Conservation (phyloP, 2,888 invertebrate species). For the Aspidapion aeneum region DNA sequence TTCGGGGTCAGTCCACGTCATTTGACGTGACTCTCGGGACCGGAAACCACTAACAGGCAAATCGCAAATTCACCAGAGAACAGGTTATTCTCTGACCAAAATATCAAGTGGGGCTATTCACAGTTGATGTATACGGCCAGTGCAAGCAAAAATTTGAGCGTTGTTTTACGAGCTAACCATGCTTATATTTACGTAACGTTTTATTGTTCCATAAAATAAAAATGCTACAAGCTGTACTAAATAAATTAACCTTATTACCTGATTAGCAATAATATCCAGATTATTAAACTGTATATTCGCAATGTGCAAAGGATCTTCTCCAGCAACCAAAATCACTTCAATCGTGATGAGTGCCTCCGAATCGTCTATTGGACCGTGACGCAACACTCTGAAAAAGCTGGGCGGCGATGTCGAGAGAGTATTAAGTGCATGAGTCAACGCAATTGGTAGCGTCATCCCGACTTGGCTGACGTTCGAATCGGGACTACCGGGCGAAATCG, state of each 20-base stretch:
- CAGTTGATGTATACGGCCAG: too few species aligned
- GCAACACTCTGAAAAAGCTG: constrained; percentile 27
- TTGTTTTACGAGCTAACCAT: too few species aligned
- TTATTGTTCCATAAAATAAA: too few species aligned
- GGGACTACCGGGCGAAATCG: constrained; percentile 76
- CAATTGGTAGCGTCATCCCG: constrained; percentile 52
- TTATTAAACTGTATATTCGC: constrained; percentile 92
- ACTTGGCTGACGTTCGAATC: constrained; percentile 47
- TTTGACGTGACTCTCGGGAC: too few species aligned
- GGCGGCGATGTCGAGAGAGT: constrained; percentile 41
- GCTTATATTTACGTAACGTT: too few species aligned
- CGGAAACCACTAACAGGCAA: too few species aligned
- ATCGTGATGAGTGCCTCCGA: constrained; percentile 74
- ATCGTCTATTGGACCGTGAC: constrained; percentile 43
- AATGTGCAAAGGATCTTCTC: constrained; percentile 55
- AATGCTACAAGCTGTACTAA: too few species aligned
- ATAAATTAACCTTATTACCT: constrained; percentile 87
- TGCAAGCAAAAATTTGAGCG: too few species aligned
- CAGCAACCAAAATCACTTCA: constrained; percentile 72
- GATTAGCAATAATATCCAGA: constrained; percentile 85
- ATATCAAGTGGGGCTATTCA: too few species aligned
- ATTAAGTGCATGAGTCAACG: constrained; percentile 55
- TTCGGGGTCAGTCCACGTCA: too few species aligned
- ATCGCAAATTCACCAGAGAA: too few species aligned
- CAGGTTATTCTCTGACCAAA: too few species aligned